phyloP scores from a whole-genome alignment of 2,888 invertebrate species.

The Julus scanicus region DNA sequence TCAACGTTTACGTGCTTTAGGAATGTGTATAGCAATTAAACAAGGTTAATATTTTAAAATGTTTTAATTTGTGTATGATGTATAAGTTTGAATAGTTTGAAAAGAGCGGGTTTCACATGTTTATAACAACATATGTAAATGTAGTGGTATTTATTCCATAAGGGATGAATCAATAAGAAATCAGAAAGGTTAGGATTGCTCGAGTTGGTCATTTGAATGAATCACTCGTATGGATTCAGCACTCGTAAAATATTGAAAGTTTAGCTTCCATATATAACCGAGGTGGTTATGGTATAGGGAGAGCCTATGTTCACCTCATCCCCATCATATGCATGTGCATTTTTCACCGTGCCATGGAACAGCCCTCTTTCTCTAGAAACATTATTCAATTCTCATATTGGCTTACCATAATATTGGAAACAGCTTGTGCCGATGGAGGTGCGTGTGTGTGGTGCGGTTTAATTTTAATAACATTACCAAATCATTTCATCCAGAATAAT shows the following conservation, averaged over 20 bases:
- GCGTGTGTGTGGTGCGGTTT: constrained; percentile 54
- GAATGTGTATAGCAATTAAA: too few relatives aligned
- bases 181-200: not conserved
- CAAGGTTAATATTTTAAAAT: too few relatives aligned
- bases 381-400: constrained; percentile 42
- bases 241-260: constrained; percentile 16
- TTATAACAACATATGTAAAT: not conserved
- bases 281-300: not conserved
- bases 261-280: not conserved
- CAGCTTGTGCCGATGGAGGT: constrained; percentile 56
- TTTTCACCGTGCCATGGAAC: not conserved
- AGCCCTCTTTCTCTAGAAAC: constrained; percentile 31
- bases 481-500: constrained; percentile 57
- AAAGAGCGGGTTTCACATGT: not conserved
- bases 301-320: constrained; percentile 13
- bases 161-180: not conserved
- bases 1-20: too few relatives aligned
- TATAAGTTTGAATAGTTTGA: not conserved
- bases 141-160: not conserved
- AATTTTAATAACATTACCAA: constrained; percentile 58
- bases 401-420: constrained; percentile 56
- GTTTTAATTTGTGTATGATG: too few relatives aligned
- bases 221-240: constrained; percentile 38
- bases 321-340: not conserved
- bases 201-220: constrained; percentile 23